Evolutionary conservation across 2,888 invertebrate species (phyloP), one percentile per base, ranked within the genome.

Genomic region (Cenopis cana): DNA sequence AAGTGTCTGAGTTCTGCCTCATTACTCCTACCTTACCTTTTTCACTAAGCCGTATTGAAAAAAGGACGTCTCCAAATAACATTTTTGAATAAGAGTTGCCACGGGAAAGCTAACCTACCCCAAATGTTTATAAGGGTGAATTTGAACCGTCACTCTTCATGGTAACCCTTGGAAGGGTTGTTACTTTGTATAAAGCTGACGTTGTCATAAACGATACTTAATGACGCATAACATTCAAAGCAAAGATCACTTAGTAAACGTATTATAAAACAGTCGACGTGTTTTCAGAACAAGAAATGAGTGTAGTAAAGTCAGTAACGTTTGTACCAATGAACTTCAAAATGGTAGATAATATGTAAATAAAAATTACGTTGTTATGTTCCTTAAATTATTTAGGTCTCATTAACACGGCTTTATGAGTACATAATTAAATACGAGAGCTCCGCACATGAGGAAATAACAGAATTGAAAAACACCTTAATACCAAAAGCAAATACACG

Each of bases 211-310:
- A 88, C 86, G 87, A 86, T 86, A 88, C 86, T 86, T 89, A 89
- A 90, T 90, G 89, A 88, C 83, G 88, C 88, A 89, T 90, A 87
- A 89, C 90, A 90, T 90, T 89, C 85, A 77, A 82, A 85, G 85
- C 36, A 66, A n/a, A 60, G 29, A 36, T 33, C 18, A 24, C 59
- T 70, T 33, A 29, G 14, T 17, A 59, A 24, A 59, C 11, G 18
- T 36, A 46, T 10, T 18, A 12, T 3, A 36, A 11, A 1, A 64
- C 12, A 9, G 1, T 46, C n/a, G 46, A 46, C 46, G 46, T 8
- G 33, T 33, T 33, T 33, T 33, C 8, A 8, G 33, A 33, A 33
- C 33, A 33, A 41, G 14, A 38, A 38, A 0, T 41, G 14, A 41
- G 41, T 41, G 14, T 0, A 14, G 14, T 0, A 14, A 41, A 41